Conservation (phyloP, 2,797 vertebrate species). For the Syngnathus rostellatus region DNA sequence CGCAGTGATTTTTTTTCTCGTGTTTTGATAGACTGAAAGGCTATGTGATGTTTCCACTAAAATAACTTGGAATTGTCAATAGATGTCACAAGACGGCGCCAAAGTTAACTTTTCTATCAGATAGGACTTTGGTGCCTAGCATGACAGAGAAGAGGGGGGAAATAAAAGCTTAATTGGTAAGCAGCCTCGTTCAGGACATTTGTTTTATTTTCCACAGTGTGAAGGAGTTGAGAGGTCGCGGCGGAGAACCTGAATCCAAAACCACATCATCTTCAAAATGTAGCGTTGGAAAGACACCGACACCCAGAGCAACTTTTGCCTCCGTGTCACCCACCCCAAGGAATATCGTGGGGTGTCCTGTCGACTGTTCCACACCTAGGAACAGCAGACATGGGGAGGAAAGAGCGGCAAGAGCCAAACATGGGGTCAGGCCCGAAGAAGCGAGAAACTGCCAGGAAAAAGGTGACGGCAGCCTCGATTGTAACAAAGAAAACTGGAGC, state of each 20-base stretch:
- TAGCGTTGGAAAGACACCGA: conserved; percentile 57
- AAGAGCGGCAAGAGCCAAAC: neutral
- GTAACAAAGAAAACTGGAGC: conserved; percentile 8
- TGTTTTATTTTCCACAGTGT: conserved; percentile 64
- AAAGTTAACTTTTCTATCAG: too few relatives aligned
- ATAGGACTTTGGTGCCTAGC: too few relatives aligned
- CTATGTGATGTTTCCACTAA: too few relatives aligned
- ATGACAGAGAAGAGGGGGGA: too few relatives aligned
- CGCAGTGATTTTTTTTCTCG: neutral
- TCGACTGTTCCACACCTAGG: conserved; percentile 70
- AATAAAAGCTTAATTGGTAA: neutral
- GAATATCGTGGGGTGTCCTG: conserved; percentile 23
- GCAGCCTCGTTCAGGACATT: neutral
- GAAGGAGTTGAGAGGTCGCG: conserved; percentile 79
- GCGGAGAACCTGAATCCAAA: conserved; percentile 39
- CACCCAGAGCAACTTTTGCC: conserved; percentile 16
- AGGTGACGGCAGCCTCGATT: conserved; percentile 8
- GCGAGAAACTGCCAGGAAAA: conserved; percentile 4
- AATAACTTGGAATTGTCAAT: too few relatives aligned
- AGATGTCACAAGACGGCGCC: too few relatives aligned
- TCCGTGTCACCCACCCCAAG: conserved; percentile 8
- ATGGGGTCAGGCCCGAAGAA: conserved; percentile 1
- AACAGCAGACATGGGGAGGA: conserved; percentile 15
- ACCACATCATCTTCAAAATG: conserved; percentile 62
- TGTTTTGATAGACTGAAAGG: neutral